A percentile compares a stretch with the other conserved stretches of the same genome.
phyloP scores from a whole-genome alignment of 1,140 invertebrate species.

The Sitobion miscanthi region DNA sequence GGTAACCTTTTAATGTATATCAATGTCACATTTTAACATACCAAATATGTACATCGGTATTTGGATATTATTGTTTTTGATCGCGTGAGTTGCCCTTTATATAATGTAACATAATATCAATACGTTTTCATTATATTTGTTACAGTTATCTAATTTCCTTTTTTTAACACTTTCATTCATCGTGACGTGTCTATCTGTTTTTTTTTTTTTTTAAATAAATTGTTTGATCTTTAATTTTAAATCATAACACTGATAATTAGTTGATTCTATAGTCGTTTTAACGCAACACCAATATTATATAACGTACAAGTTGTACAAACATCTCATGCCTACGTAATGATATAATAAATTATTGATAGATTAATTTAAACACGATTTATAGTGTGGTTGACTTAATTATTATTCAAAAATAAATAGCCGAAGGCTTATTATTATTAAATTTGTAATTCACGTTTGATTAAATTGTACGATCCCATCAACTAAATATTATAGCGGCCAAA shows the following conservation, averaged over 20 bases:
- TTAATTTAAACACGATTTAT: not conserved
- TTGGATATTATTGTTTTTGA: not conserved
- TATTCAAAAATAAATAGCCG: not conserved
- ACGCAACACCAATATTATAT: not conserved
- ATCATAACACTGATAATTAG: not conserved
- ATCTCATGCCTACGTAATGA: not conserved
- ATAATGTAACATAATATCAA: not conserved
- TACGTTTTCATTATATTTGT: not conserved
- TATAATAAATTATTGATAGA: not conserved
- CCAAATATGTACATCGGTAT: not conserved
- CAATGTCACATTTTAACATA: not conserved
- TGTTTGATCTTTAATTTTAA: not conserved
- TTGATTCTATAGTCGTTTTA: not conserved
- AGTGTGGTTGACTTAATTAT: not conserved
- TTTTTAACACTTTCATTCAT: not conserved
- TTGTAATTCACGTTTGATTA: not conserved
- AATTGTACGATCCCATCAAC: not conserved
- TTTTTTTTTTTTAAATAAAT: no score
- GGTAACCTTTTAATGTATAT: not conserved
- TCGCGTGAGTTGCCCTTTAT: not conserved
- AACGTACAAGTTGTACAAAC: not conserved
- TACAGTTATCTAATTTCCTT: not conserved
- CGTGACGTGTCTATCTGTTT: no score
- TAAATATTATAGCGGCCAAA: not conserved
- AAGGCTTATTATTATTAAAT: conserved; percentile 5